Evolutionary conservation across 2,888 invertebrate genomes (phyloP).

Genomic region (Lacanobia oleracea): DNA sequence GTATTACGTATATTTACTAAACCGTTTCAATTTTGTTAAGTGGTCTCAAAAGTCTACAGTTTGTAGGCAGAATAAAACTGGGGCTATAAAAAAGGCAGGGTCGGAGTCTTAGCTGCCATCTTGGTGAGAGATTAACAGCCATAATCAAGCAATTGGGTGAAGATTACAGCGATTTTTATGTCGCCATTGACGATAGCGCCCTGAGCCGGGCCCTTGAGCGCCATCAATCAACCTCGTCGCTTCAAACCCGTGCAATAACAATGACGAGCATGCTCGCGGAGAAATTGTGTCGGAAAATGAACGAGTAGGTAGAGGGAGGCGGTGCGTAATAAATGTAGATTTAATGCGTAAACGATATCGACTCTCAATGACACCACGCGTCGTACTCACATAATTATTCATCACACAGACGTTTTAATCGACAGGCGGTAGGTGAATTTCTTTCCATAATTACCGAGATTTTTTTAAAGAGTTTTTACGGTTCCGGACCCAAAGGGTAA

Average conservation of each 20-base stretch:
- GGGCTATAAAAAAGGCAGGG: constrained; percentile 79
- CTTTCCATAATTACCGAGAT: constrained; percentile 20
- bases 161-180: constrained; percentile 88
- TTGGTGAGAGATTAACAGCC: constrained; percentile 86
- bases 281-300: constrained; percentile 68
- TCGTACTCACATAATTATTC: constrained; percentile 64
- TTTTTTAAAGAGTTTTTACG: constrained; percentile 2
- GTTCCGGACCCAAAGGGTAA: too few relatives aligned
- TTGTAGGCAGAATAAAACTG: constrained; percentile 82
- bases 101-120: constrained; percentile 76
- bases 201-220: constrained; percentile 57
- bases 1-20: constrained; percentile 74
- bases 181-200: constrained; percentile 72
- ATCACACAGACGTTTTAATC: constrained; percentile 50
- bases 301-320: constrained; percentile 61
- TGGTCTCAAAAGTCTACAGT: constrained; percentile 83
- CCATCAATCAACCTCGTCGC: constrained; percentile 77
- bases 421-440: constrained; percentile 29
- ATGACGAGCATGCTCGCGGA: constrained; percentile 75
- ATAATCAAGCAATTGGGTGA: constrained; percentile 88
- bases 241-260: constrained; percentile 81
- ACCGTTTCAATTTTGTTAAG: constrained; percentile 86
- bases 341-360: constrained; percentile 74
- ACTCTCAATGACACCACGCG: constrained; percentile 62
- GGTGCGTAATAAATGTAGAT: constrained; percentile 75